A percentile compares a stretch with the other conserved stretches of the same genome.
phyloP scores from a whole-genome alignment of 2,888 invertebrate species.

The Aphrophora alni region DNA sequence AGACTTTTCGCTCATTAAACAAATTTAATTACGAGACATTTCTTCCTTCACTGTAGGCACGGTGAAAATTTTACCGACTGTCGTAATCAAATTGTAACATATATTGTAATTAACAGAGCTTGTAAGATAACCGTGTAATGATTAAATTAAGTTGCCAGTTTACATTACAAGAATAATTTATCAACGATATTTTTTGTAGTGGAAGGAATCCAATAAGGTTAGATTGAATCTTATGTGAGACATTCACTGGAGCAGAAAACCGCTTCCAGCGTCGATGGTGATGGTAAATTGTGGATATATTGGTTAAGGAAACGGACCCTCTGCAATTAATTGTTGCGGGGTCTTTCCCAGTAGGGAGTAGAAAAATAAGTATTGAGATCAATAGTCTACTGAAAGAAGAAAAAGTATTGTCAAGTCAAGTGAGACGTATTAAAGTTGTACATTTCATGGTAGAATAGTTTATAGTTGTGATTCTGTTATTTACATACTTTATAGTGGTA shows the following conservation, averaged over 20 bases:
- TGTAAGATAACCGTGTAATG: background rate
- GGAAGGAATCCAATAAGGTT: background rate
- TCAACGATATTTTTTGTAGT: too few species aligned
- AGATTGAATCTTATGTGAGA: background rate
- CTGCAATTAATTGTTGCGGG: background rate
- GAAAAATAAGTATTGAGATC: background rate
- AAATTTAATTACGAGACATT: too few species aligned
- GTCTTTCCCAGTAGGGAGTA: background rate
- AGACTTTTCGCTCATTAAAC: too few species aligned
- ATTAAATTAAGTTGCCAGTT: background rate
- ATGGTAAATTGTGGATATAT: background rate
- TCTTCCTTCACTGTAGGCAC: too few species aligned
- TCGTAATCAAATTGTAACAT: background rate
- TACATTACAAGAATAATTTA: background rate
- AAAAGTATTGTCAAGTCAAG: conserved; percentile 17
- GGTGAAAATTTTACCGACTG: background rate
- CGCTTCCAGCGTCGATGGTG: background rate
- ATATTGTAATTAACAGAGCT: background rate
- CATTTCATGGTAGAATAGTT: background rate
- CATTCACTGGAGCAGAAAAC: background rate
- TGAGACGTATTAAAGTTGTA: conserved; percentile 1
- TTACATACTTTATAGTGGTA: too few species aligned
- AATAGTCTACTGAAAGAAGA: background rate
- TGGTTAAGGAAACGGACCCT: background rate
- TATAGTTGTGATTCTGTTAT: too few species aligned